Evolutionary conservation across 2,797 vertebrate species (phyloP), one percentile per base, ranked within the genome.

Genomic region (Triplophysa bombifrons): DNA sequence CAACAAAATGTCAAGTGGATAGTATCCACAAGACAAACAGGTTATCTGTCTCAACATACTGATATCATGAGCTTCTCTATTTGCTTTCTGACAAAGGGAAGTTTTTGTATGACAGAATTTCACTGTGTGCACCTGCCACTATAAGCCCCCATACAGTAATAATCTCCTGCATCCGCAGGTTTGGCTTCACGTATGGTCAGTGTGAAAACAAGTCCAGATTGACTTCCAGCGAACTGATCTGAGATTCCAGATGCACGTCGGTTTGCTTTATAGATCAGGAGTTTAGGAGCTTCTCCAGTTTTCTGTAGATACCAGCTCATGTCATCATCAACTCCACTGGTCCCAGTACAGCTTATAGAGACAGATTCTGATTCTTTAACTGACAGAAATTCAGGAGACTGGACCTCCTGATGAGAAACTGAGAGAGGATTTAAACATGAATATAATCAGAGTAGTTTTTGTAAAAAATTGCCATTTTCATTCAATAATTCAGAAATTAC

Each of bases 291-390:
- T 67, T 67, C 0, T 66, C 48, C 61, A 69, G 72, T 13, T 76
- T 82, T 87, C 20, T 71, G 81, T 4, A 80, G 80, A 66, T 87
- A 88, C 89, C 87, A 89, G 74, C 0, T 17, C 58, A 85, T 60
- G 13, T 2, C 0, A 60, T 2, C 0, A 17, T 0, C 2, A 68
- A 83, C 58, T 72, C 16, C 69, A 13, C 0, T 0, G 20, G 11
- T 78, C 6, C 56, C 80, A 19, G 16, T 78, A 82, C 88, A 89
- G 27, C 46, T 83, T 4, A 90, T 51, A 60, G 64, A 78, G 53
- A 67, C 84, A 27, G 77, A 76, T 1, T 65, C 55, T 30, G 38
- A 60, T 65, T 25, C 58, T 76, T 46, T 41, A 56, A 16, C 73
- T 20, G 1, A 6, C 60, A 76, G 58, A 65, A 44, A 72, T 17